Conservation (phyloP, 2,797 vertebrate genomes). For the Avahi laniger region DNA sequence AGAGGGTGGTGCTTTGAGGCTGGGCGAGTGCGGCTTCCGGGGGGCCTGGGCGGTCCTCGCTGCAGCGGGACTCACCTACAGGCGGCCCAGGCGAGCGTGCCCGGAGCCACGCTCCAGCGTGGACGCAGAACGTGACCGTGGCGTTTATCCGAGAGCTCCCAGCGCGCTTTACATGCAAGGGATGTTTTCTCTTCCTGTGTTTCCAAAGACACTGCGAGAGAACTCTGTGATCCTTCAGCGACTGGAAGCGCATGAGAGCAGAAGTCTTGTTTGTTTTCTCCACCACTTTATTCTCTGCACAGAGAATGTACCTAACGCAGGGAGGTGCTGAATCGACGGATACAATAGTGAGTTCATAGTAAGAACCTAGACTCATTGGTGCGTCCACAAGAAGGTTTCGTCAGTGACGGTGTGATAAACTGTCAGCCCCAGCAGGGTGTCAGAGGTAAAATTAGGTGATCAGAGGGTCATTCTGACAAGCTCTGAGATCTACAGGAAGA, state of each 20-base stretch:
- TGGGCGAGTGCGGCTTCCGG: background rate
- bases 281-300: background rate
- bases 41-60: background rate
- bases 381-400: background rate
- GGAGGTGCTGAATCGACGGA: background rate
- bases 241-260: background rate
- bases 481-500: background rate
- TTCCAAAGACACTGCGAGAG: background rate
- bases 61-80: background rate
- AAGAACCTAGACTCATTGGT: background rate
- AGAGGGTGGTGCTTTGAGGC: background rate
- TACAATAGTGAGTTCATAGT: background rate
- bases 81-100: background rate
- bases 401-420: background rate
- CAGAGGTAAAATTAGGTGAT: background rate
- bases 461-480: background rate
- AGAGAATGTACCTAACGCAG: background rate
- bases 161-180: background rate
- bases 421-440: background rate
- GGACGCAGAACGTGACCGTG: background rate
- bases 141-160: background rate
- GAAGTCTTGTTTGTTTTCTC: background rate
- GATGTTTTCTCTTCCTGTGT: background rate
- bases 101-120: background rate
- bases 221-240: background rate